A percentile compares a stretch with the other conserved stretches of the same genome.
Evolutionary conservation across 2,113 vertebrate genomes (phyloP).

Genomic region (Halcyon malimbica): DNA sequence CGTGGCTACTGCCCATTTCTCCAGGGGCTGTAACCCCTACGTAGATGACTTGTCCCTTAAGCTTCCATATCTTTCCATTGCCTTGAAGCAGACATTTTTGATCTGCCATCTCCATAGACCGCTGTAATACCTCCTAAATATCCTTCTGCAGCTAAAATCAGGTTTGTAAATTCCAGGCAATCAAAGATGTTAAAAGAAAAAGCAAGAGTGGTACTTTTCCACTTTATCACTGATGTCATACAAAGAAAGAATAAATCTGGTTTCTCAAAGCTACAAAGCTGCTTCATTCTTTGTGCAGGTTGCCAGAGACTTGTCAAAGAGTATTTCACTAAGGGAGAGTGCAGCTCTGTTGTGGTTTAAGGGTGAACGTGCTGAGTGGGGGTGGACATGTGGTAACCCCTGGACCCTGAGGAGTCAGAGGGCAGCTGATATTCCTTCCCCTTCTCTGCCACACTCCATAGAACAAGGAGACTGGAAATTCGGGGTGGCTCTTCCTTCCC

Average conservation of each 20-base stretch:
- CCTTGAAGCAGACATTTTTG: neutral
- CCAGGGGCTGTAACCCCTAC: neutral
- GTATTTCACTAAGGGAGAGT: neutral
- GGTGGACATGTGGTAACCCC: too few species aligned
- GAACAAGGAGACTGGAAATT: too few species aligned
- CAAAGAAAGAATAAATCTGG: neutral
- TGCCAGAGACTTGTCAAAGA: neutral
- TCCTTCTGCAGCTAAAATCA: neutral
- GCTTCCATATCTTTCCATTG: neutral
- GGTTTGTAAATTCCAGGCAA: neutral
- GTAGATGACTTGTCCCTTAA: neutral
- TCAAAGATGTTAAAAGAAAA: neutral
- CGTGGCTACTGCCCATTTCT: neutral
- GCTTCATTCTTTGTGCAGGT: neutral
- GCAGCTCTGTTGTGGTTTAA: neutral
- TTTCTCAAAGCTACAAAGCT: neutral
- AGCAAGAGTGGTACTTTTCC: neutral
- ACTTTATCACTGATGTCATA: neutral
- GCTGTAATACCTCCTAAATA: neutral
- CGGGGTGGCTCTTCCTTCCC: too few species aligned
- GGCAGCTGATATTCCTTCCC: too few species aligned
- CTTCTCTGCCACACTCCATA: too few species aligned
- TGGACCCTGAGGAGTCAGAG: too few species aligned
- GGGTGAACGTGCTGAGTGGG: too few species aligned
- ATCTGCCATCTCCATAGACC: neutral